Evolutionary conservation across 2,888 invertebrate genomes (phyloP), one percentile per base, ranked within the genome.

Genomic region (Himalopsyche japonica): DNA sequence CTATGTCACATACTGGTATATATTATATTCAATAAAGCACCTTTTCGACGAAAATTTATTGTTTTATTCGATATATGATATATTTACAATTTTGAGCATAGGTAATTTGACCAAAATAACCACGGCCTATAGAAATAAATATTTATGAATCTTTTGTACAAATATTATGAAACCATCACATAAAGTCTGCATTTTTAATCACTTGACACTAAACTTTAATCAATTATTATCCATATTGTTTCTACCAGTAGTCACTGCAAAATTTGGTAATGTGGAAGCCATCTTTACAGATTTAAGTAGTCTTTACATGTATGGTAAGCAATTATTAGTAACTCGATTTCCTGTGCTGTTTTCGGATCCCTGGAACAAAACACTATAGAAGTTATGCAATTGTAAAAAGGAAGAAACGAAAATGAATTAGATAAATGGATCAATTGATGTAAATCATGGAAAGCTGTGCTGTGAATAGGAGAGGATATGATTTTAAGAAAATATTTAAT

Each of bases 291-390:
- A n/a, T n/a, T n/a, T n/a, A 15, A 10, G 3, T 24, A 70, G 12
- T 12, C 15, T 70, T 27, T 70, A 87, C 80, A 81, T 85, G 47
- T 86, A 84, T 12, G 84, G 84, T 48, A 84, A 57, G 24, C 80
- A 80, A 12, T 78, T 84, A 34, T 79, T 80, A 24, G 82, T 57
- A 18, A 32, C 57, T 49, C 79, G 79, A 70, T 92, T 92, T 88
- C 91, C 88, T 0, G 92, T 91, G 87, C 91, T 92, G 87, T 91
- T 92, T 0, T 91, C 92, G 91, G 89, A 7, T 88, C 88, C 12
- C 86, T 85, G 76, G 37, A 82, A 76, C n/a, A 76, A 82, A 82
- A 76, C n/a, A 47, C 81, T 64, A 49, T 64, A 70, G 34, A 27
- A 82, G 12, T 70, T 30, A 30, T 70, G 30, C 27, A 30, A 30